A percentile compares a stretch with the other conserved stretches of the same genome.
These are phyloP conservation scores for Aspidapion aeneum DNA, from an alignment of 2,888 invertebrate genomes.

Conservation along the genomic window DNA sequence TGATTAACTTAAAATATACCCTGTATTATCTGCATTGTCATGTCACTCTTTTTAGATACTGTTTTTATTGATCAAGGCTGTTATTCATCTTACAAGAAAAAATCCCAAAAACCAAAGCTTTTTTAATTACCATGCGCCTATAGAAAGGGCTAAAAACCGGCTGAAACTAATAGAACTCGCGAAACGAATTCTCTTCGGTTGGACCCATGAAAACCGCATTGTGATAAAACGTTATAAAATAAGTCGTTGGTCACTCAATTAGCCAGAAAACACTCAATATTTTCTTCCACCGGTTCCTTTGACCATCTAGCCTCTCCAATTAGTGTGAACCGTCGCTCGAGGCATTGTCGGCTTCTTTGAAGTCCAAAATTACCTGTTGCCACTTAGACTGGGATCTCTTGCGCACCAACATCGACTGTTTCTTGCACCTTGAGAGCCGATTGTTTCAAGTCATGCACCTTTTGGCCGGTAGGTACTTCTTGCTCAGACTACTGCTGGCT, in stretches of 20 bases:
- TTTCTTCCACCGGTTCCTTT: conserved; percentile 51
- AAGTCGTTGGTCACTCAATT: conserved; percentile 52
- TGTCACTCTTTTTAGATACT: no score
- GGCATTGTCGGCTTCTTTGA: conserved; percentile 49
- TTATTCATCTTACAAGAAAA: no score
- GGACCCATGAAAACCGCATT: background rate
- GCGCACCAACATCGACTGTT: background rate
- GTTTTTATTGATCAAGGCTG: no score
- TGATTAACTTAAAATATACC: no score
- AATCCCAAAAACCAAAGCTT: no score
- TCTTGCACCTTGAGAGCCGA: background rate
- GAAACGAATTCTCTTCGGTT: background rate
- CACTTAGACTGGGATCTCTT: conserved; percentile 35
- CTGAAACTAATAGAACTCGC: conserved; percentile 2
- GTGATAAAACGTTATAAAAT: conserved; percentile 34
- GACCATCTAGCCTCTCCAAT: conserved; percentile 50
- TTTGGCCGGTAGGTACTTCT: no score
- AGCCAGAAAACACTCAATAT: conserved; percentile 50
- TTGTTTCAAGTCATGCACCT: background rate
- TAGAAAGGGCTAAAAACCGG: background rate
- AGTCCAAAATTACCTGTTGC: conserved; percentile 47
- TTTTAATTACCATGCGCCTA: no score
- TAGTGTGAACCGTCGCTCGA: conserved; percentile 51
- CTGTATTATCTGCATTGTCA: no score
- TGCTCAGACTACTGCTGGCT: no score